phyloP scores from a whole-genome alignment of 2,797 vertebrate genomes.

The Chloroceryle inda region DNA sequence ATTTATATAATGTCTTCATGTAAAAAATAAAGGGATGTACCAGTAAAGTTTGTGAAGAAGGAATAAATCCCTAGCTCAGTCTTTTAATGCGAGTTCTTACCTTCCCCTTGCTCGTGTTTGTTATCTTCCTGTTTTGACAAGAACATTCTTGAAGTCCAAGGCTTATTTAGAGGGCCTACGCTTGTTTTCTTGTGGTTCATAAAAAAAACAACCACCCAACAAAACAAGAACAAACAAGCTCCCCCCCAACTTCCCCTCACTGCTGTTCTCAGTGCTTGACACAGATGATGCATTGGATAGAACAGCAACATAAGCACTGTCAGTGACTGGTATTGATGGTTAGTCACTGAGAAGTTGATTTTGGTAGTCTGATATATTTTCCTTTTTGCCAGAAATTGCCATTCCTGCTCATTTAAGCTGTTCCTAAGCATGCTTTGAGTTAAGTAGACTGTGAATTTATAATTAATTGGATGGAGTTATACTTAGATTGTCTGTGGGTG shows the following conservation, averaged over 20 bases:
- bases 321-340: neutral
- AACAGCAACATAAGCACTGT: neutral
- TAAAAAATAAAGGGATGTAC: neutral
- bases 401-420: neutral
- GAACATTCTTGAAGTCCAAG: neutral
- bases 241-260: neutral
- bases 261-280: neutral
- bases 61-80: neutral
- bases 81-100: neutral
- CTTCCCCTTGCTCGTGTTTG: neutral
- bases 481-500: slow-evolving; percentile 56
- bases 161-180: neutral
- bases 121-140: neutral
- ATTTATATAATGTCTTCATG: neutral
- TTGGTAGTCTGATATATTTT: neutral
- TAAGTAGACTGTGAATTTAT: slow-evolving; percentile 37
- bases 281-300: neutral
- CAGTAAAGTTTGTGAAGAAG: neutral
- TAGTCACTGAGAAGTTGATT: neutral
- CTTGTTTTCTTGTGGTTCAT: neutral
- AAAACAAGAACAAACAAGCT: neutral
- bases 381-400: neutral
- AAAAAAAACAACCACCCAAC: neutral
- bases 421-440: slow-evolving; percentile 10
- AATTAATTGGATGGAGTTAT: slow-evolving; percentile 53